Evolutionary conservation across 2,113 vertebrate species (phyloP), one percentile per base, ranked within the genome.

Genomic region (Alethe diademata): DNA sequence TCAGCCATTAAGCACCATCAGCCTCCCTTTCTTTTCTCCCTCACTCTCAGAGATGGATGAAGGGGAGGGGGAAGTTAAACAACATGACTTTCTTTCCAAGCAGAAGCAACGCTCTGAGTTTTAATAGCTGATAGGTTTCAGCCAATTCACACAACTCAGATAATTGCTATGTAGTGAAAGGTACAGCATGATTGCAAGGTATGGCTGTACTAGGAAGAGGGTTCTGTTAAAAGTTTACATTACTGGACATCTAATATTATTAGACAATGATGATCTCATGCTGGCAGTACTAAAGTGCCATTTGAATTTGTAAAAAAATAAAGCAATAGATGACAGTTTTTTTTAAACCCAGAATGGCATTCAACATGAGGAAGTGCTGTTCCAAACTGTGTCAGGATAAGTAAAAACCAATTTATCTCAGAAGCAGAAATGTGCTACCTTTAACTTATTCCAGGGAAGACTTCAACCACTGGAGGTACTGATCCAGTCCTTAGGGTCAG

Each of bases 1-100:
- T 93, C 93, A 96, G 80, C 92, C 62, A 91, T 94, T 94, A 96
- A 53, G 73, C 66, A 89, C 36, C 87, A 96, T 45, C 70, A 94
- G 90, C 71, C 29, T 94, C 90, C 83, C 74, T 96, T 94, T 89
- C 93, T 82, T 54, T 86, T 64, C 61, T 69, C 48, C 62, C 74
- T 90, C 29, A 31, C 71, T 88, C 81, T 48, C 7, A 0, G 7
- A 71, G 72, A 67, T 3, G 14, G 54, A 79, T 17, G 73, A 65
- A 64, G 31, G 42, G 48, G 45, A 74, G 73, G 47, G 64, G 60
- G 79, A 88, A 81, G 25, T 86, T 72, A 95, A 96, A 94, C 38
- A 85, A 95, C 88, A 88, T 51, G n/a, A 97, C 90, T 92, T 94
- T 14, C 51, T 91, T 95, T 56, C 83, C 73, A 54, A 95, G 94